Evolutionary conservation across 2,888 invertebrate species (phyloP), one percentile per base, ranked within the genome.

Genomic region (Exephanes ischioxanthus): DNA sequence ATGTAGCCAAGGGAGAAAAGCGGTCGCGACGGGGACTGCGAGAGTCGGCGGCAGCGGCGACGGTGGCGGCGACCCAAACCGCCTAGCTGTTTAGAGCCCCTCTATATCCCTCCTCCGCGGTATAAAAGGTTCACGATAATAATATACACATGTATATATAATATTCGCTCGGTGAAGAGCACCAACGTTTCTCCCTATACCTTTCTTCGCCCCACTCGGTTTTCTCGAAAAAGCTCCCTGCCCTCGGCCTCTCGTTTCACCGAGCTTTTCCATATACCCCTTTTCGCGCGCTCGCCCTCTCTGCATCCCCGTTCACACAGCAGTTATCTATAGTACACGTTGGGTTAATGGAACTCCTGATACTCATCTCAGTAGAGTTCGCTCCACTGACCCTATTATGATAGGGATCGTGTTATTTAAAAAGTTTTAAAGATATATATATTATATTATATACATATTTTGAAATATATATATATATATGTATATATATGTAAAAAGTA

Each of bases 71-170:
- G 66, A 51, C 41, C 77, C 53, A 22, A 53, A 67, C 37, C 53
- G 45, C 5, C 48, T n/a, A 4, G 30, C 53, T 30, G 33, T 6
- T 33, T 41, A 7, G 63, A 26, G n/a, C 75, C 2, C 63, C 51
- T 37, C 30, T 16, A 14, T 30, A 33, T 53, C 22, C 58, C 41
- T 14, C 61, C 63, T 37, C 11, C 26, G n/a, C 68, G 33, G 19
- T 71, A 63, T 79, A 71, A 79, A 79, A 72, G 63, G 70, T 70
- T 48, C 41, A 79, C 51, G 79, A 79, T 79, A 79, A 79, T 79
- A 71, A 71, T 79, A 79, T 79, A 71, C 71, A 71, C 51, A 66
- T 71, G 22, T 66, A 80, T 66, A 80, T 75, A 84, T 84, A 51
- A 76, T 84, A 77, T 66, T 84, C 53, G 37, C 61, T 71, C 75